These are phyloP conservation scores for Salarias fasciatus DNA, from an alignment of 2,797 vertebrate genomes.

Conservation along the genomic window DNA sequence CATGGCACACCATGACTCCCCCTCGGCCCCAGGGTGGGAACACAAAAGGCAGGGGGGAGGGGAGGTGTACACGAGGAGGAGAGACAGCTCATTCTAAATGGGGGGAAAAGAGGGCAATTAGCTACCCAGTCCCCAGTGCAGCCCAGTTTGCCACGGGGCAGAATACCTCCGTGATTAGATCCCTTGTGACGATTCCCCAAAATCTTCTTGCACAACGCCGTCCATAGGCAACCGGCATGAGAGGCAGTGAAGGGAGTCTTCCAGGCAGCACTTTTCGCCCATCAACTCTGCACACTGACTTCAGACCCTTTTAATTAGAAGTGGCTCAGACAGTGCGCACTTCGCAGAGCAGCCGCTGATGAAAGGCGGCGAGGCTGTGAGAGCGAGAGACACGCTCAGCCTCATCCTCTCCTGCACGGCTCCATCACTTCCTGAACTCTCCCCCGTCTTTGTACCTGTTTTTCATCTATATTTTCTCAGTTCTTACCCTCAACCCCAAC, in stretches of 20 bases:
- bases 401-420: conserved; percentile 30
- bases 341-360: conserved; percentile 5
- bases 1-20: conserved; percentile 77
- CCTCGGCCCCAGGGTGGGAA: conserved; percentile 70
- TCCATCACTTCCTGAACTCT: conserved; percentile 16
- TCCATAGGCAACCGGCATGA: conserved; percentile 44
- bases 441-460: not conserved
- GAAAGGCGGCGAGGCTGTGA: conserved; percentile 10
- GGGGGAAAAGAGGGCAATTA: conserved; percentile 72
- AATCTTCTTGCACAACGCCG: conserved; percentile 48
- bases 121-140: conserved; percentile 69
- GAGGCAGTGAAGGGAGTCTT: conserved; percentile 51
- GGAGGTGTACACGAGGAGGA: conserved; percentile 52
- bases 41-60: conserved; percentile 48
- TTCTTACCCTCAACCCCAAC: conserved; percentile 20
- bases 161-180: conserved; percentile 72
- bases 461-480: not conserved
- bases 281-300: conserved; percentile 43
- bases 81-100: conserved; percentile 67
- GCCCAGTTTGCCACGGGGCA: conserved; percentile 69
- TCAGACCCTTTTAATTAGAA: conserved; percentile 57
- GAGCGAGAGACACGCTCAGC: conserved; percentile 15
- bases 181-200: conserved; percentile 68
- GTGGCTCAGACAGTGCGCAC: conserved; percentile 25
- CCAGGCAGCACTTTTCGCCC: conserved; percentile 29